A percentile compares a stretch with the other conserved stretches of the same genome.
phyloP scores from a whole-genome alignment of 2,797 vertebrate species.

The Microtus californicus region DNA sequence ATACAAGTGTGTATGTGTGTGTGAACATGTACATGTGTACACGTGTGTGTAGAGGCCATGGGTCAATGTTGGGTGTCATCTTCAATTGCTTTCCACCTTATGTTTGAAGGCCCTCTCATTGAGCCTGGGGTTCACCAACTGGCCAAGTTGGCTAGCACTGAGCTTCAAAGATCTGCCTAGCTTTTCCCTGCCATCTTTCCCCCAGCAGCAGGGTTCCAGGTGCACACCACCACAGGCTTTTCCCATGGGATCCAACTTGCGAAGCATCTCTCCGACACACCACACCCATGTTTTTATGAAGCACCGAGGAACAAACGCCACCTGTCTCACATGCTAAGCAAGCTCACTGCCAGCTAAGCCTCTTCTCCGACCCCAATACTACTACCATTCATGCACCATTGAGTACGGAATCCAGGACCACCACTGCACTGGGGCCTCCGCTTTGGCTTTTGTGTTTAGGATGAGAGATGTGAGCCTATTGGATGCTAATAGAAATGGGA shows the following conservation, averaged over 20 bases:
- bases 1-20: background rate
- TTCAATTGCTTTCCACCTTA: background rate
- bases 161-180: background rate
- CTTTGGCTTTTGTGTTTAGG: slow-evolving; percentile 3
- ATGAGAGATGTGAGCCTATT: background rate
- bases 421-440: background rate
- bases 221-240: background rate
- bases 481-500: background rate
- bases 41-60: background rate
- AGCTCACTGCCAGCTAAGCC: background rate
- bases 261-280: background rate
- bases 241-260: background rate
- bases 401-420: background rate
- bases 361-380: no score
- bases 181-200: background rate
- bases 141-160: background rate
- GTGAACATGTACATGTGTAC: background rate
- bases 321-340: background rate
- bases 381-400: background rate
- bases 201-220: background rate
- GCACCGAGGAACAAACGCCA: background rate
- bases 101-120: background rate
- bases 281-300: background rate
- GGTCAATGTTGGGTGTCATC: background rate
- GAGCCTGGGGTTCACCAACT: background rate